A percentile compares a stretch with the other conserved stretches of the same genome.
phyloP scores from a whole-genome alignment of 2,797 vertebrate genomes.

The Megaceryle alcyon region DNA sequence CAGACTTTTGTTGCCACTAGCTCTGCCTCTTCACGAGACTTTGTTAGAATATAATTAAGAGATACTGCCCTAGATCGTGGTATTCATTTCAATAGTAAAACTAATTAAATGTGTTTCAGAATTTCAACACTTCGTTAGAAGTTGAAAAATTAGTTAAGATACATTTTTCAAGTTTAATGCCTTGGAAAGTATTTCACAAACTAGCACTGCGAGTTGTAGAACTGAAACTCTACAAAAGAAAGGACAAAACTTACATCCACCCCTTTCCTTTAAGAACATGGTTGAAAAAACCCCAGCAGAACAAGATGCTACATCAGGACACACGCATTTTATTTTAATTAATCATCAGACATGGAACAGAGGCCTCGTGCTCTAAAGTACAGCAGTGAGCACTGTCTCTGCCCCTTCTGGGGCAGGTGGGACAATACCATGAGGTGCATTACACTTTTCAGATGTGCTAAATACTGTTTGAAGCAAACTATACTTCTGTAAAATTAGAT shows the following conservation, averaged over 20 bases:
- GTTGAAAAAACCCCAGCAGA: not conserved
- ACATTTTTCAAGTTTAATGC: not conserved
- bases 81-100: not conserved
- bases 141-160: not conserved
- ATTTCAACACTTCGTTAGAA: not conserved
- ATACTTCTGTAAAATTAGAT: not conserved
- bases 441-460: not conserved
- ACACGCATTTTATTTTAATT: not conserved
- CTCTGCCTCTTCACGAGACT: slow-evolving; percentile 33
- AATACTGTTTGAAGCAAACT: not conserved
- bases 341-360: not conserved
- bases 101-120: not conserved
- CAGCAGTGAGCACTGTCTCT: not conserved
- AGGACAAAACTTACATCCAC: not conserved
- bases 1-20: slow-evolving; percentile 36
- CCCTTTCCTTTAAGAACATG: not conserved
- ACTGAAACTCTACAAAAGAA: not conserved
- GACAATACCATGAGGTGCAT: not conserved
- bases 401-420: not conserved
- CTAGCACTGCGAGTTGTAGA: not conserved
- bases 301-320: not conserved
- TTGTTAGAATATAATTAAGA: slow-evolving; percentile 34
- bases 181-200: slow-evolving; percentile 18
- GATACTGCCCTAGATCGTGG: slow-evolving; percentile 7
- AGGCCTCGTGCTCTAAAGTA: not conserved